phyloP scores from a whole-genome alignment of 2,888 invertebrate genomes.

The Glyphotaelius pellucidus region DNA sequence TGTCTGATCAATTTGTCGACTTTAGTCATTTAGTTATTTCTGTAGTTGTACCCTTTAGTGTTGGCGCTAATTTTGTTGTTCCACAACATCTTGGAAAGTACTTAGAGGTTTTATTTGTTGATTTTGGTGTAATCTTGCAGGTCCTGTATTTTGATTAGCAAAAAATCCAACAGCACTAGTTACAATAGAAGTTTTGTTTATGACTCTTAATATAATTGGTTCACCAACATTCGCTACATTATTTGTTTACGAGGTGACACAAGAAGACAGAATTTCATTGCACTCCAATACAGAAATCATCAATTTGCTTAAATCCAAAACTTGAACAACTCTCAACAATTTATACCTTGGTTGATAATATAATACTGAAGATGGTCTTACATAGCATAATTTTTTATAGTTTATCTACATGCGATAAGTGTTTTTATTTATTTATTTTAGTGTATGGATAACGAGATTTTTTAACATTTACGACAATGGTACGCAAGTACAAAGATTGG shows the following conservation, averaged over 20 bases:
- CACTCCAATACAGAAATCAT: background rate
- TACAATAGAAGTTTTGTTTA: background rate
- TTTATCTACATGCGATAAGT: background rate
- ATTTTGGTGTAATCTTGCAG: too few species aligned
- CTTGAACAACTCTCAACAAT: background rate
- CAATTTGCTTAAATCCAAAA: background rate
- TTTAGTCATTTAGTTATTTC: background rate
- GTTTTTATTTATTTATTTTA: background rate
- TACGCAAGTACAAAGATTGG: background rate
- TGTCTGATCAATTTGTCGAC: background rate
- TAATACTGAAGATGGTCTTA: background rate
- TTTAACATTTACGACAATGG: background rate
- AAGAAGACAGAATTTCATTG: background rate
- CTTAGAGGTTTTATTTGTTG: too few species aligned
- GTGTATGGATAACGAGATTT: background rate
- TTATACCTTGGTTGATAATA: background rate
- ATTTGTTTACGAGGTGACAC: background rate
- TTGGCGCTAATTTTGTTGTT: background rate
- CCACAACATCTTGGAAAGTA: too few species aligned
- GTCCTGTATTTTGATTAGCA: background rate
- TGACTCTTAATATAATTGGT: background rate
- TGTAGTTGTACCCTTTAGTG: background rate
- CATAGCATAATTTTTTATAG: background rate
- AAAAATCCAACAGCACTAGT: background rate
- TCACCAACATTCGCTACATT: background rate